Evolutionary conservation across 2,888 invertebrate species (phyloP).

Genomic region (Amblyteles armatorius): DNA sequence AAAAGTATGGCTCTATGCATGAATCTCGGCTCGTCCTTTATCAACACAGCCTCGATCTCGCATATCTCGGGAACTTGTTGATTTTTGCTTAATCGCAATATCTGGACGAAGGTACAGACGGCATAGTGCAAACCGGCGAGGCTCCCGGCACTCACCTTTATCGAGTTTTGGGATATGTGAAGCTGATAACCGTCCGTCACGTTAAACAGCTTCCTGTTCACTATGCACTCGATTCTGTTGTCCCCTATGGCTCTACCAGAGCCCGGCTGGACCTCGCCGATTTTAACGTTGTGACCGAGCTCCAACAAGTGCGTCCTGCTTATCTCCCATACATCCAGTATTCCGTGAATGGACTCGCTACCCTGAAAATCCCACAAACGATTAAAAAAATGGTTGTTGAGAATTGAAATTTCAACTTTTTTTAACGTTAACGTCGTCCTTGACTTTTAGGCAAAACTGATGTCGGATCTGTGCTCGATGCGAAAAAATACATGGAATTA

Average conservation of each 20-base stretch:
- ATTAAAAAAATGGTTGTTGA: slow-evolving; percentile 24
- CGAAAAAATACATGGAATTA: too few species aligned
- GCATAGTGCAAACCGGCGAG: slow-evolving; percentile 87
- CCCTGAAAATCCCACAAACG: slow-evolving; percentile 70
- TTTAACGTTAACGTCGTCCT: too few species aligned
- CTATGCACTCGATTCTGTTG: slow-evolving; percentile 86
- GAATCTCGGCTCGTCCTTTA: slow-evolving; percentile 87
- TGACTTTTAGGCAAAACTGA: too few species aligned
- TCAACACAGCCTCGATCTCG: slow-evolving; percentile 84
- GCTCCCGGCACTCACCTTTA: slow-evolving; percentile 86
- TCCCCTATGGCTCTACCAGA: slow-evolving; percentile 82
- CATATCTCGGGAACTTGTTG: slow-evolving; percentile 78
- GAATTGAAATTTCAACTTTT: too few species aligned
- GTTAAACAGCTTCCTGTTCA: slow-evolving; percentile 85
- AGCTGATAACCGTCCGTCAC: slow-evolving; percentile 85
- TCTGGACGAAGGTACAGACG: slow-evolving; percentile 86
- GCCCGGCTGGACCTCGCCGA: slow-evolving; percentile 84
- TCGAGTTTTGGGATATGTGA: slow-evolving; percentile 85
- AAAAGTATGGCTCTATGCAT: slow-evolving; percentile 86
- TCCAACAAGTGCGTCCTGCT: slow-evolving; percentile 84
- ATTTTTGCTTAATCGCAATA: slow-evolving; percentile 85
- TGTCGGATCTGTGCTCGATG: too few species aligned
- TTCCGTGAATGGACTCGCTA: slow-evolving; percentile 83
- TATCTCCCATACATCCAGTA: slow-evolving; percentile 86
- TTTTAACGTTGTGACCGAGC: slow-evolving; percentile 85